These are phyloP conservation scores for Triplophysa dalaica DNA, from an alignment of 2,113 vertebrate genomes.

Conservation along the genomic window DNA sequence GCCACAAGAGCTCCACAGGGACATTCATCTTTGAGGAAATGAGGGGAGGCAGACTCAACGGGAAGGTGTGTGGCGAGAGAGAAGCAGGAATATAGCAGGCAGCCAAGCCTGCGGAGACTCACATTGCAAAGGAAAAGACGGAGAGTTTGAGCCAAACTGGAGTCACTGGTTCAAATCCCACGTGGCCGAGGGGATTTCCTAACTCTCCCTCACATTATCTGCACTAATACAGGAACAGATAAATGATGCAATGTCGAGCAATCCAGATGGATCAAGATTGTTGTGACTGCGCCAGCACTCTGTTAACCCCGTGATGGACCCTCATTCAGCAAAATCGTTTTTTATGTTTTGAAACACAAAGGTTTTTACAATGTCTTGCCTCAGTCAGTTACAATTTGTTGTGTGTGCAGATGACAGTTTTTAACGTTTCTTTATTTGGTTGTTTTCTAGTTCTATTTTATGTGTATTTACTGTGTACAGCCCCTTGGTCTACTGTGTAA, in stretches of 20 bases:
- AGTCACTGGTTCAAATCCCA: slow-evolving; percentile 38
- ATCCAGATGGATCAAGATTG: slow-evolving; percentile 44
- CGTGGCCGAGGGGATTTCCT: slow-evolving; percentile 54
- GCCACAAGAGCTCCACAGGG: slow-evolving; percentile 5
- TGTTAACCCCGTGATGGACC: slow-evolving; percentile 34
- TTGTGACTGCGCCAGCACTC: slow-evolving; percentile 23
- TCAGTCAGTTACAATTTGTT: background rate
- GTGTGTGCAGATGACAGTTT: background rate
- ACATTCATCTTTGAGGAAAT: slow-evolving; percentile 5
- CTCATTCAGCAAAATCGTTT: slow-evolving; percentile 20
- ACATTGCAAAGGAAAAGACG: background rate
- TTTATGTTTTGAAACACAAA: background rate
- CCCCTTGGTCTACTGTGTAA: too few relatives aligned
- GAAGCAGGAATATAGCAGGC: background rate
- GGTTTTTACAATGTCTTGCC: background rate
- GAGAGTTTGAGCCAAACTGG: slow-evolving; percentile 15
- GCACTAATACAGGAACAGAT: slow-evolving; percentile 11
- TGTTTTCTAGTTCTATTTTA: too few relatives aligned
- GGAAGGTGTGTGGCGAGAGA: slow-evolving; percentile 5
- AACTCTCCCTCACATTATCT: slow-evolving; percentile 23
- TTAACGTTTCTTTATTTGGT: too few relatives aligned
- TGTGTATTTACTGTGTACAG: too few relatives aligned
- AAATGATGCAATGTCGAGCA: slow-evolving; percentile 55
- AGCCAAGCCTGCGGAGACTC: background rate
- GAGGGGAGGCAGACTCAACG: background rate